Evolutionary conservation across 2,888 invertebrate species (phyloP), one percentile per base, ranked within the genome.

Genomic region (Bombylius major): DNA sequence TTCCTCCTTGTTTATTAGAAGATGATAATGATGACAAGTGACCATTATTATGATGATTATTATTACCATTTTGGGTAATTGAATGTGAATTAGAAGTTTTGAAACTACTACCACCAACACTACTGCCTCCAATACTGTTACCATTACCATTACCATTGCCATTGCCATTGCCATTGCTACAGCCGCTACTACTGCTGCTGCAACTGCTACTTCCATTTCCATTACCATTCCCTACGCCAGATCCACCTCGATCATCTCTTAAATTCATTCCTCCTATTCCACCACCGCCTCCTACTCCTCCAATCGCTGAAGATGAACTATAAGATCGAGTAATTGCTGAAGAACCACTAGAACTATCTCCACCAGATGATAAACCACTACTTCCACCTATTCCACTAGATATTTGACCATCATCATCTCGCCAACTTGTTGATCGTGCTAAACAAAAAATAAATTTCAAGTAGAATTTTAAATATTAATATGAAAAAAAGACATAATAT

Each of bases 351-450:
- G 45, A 45, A 13, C 48, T 39, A 13, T 46, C 50, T 34, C 44
- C 45, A 14, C 48, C 60, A 52, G 62, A 61, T 3, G 60, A 56
- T 9, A 61, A 49, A 34, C 57, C 58, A 45, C 56, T 44, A 50
- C 59, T 57, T 13, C 11, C 32, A 44, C 33, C 51, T 23, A 32
- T 47, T 32, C 13, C 53, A 39, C n/a, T 13, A 8, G 47, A 14
- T n/a, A 13, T 5, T 32, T 12, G 12, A 14, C 50, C 56, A 5
- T 72, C 72, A 34, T 72, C 73, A 44, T 73, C 73, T 3, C 73
- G 65, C 73, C 73, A 73, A 58, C 73, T 73, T 3, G 70, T 69
- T 39, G 73, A 71, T 13, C 73, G 69, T 5, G 68, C 72, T 72
- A 53, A 31, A 56, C 1, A 58, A 33, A 51, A 54, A 23, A 23